Base-by-base conservation (phyloP, 2,888 invertebrate species). In the Hesperia comma region DNA sequence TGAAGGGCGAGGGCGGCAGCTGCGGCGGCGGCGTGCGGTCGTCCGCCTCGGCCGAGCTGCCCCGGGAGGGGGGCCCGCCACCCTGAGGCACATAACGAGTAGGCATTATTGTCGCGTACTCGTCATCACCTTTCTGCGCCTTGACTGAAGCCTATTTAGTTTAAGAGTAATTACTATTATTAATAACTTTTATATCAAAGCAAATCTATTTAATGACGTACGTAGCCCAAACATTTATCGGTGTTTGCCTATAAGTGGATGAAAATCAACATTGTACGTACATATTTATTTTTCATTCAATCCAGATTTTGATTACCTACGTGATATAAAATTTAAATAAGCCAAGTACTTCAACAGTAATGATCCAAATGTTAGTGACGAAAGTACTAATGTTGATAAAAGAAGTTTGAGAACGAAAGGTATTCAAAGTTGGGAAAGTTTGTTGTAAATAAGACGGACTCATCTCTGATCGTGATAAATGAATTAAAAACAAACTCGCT, bases 1-100 rank as follows among this genome's bases (percentile, higher is more conserved):
- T 92, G 86, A 96, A 95, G 72, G 95, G 95, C 70, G 95, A 94
- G 64, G 94, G 93, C 69, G 94, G 94, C 80, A 95, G 93, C 76
- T 93, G 90, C 55, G 92, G 93, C 62, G 93, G 93, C 60, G 93
- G 92, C 32, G 92, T 92, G 81, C 92, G 91, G 78, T 93, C 93
- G 68, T 93, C 93, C 68, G 94, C 94, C 15, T 94, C 94, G n/a
- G 93, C 93, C 62, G 94, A 93, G 81, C 94, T 93, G 68, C 94
- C 94, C 68, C 92, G 92, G 5, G 94, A 94, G 61, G 94, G 94
- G 67, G 94, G 94, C 15, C 94, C 94, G 68, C 81, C 87, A 81
- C 89, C 91, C 91, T 92, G 88, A 77, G 84, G 69, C 74, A 72
- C 43, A 54, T 46, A 15, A 46, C 21, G 61, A 41, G 32, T 75